Base-by-base conservation (phyloP, 2,797 vertebrate genomes). In the Moxostoma hubbsi region DNA sequence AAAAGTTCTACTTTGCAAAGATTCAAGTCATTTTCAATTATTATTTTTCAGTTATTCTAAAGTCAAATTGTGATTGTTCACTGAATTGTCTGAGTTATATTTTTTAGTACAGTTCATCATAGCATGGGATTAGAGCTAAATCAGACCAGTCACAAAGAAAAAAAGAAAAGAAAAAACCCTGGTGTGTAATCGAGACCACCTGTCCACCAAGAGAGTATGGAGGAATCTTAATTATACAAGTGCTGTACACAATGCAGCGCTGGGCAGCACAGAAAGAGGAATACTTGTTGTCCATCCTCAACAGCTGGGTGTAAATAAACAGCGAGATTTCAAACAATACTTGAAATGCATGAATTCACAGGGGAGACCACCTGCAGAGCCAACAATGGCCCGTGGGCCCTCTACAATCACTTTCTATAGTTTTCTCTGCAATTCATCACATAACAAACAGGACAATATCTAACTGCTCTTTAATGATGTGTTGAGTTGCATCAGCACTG, bases 171-270 rank as follows among this genome's bases (percentile, higher is more conserved):
- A 15, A 18, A 66, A 50, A 47, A 51, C 47, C 6, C 15, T 43
- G 18, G 74, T 64, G 51, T 46, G 45, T 84, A 84, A 86, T 86
- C 61, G 58, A 82, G 77, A 84, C 73, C 84, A 82, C 73, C 81
- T 87, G 77, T 83, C 12, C 70, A 82, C 12, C 70, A 82, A 59
- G 59, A 82, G 75, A 84, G 70, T 71, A 78, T 55, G 57, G 50
- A 77, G 77, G 75, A 83, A 82, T 73, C 79, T 82, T 83, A 82
- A 84, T 84, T 75, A 81, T 70, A 81, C 24, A 50, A 74, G 51
- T 16, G 70, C 16, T 63, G 63, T 73, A 74, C 69, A 80, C 55
- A 78, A n/a, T 57, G 9, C 64, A 67, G 24, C 3, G 4, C 36
- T 36, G 36, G 36, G 36, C 36, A 73, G 57, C 71, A 50, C 74